These are phyloP conservation scores for Schizaphis graminum DNA, from an alignment of 2,888 invertebrate species.

Conservation along the genomic window DNA sequence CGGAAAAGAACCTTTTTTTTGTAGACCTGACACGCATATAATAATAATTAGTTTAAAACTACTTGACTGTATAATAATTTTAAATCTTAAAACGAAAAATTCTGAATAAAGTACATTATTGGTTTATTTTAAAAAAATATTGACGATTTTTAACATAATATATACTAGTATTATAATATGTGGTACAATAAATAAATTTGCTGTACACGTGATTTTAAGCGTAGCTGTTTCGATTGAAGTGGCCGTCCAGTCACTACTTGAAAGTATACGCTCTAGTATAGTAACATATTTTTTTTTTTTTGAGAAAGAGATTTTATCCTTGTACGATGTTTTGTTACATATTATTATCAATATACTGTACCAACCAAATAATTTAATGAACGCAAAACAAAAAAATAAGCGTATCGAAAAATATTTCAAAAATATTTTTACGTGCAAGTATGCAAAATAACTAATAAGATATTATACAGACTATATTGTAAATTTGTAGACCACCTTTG, in stretches of 20 bases:
- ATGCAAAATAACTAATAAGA: neutral
- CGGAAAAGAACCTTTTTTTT: neutral
- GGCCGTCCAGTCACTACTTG: neutral
- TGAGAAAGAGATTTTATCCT: neutral
- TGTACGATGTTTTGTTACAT: neutral
- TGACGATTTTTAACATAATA: neutral
- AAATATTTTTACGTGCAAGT: neutral
- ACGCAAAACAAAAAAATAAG: neutral
- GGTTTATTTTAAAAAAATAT: constrained; percentile 8
- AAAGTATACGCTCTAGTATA: neutral
- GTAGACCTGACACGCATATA: neutral
- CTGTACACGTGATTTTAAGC: neutral
- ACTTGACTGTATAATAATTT: neutral
- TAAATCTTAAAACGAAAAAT: neutral
- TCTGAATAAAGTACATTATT: neutral
- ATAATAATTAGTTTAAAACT: neutral
- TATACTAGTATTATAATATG: neutral
- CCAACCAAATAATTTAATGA: neutral
- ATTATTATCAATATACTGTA: neutral
- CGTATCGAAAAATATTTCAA: neutral
- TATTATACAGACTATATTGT: neutral
- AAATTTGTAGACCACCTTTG: neutral
- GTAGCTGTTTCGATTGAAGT: neutral
- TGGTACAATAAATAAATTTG: neutral
- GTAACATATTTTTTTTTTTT: neutral